A percentile compares a stretch with the other conserved stretches of the same genome.
phyloP scores from a whole-genome alignment of 1,140 invertebrate genomes.

The Ptiloglossa arizonensis region DNA sequence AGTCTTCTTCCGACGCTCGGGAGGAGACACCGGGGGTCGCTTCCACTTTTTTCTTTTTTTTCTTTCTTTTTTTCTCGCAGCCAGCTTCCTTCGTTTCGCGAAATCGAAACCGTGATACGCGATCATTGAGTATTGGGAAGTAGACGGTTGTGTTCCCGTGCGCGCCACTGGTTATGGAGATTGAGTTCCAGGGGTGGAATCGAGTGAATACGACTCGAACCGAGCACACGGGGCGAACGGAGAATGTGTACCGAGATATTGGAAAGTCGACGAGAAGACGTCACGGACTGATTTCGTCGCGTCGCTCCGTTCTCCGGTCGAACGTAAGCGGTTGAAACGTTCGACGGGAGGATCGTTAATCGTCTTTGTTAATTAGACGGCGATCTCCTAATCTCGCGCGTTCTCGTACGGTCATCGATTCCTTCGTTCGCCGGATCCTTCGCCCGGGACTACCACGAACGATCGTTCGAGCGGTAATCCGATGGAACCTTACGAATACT shows the following conservation, averaged over 20 bases:
- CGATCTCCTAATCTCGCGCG: not conserved
- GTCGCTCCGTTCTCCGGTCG: no score
- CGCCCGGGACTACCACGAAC: not conserved
- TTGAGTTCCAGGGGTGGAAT: not conserved
- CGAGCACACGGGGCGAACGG: no score
- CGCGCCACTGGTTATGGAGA: not conserved
- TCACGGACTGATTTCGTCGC: no score
- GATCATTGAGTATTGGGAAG: constrained; percentile 14
- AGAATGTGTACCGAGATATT: no score
- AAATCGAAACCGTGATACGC: constrained; percentile 18
- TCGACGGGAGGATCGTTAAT: no score
- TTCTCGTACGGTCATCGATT: not conserved
- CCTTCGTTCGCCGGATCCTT: not conserved
- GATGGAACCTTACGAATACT: not conserved
- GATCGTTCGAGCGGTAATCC: not conserved
- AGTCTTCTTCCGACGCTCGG: no score
- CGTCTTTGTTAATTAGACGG: no score
- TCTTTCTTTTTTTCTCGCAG: no score
- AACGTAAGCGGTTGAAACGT: no score
- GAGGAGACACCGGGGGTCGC: no score
- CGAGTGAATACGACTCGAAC: not conserved
- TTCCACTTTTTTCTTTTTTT: no score
- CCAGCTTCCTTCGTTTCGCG: not conserved
- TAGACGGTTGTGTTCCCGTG: not conserved
- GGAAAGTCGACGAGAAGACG: no score